phyloP scores from a whole-genome alignment of 2,797 vertebrate genomes.

The Gephyroberyx darwinii region DNA sequence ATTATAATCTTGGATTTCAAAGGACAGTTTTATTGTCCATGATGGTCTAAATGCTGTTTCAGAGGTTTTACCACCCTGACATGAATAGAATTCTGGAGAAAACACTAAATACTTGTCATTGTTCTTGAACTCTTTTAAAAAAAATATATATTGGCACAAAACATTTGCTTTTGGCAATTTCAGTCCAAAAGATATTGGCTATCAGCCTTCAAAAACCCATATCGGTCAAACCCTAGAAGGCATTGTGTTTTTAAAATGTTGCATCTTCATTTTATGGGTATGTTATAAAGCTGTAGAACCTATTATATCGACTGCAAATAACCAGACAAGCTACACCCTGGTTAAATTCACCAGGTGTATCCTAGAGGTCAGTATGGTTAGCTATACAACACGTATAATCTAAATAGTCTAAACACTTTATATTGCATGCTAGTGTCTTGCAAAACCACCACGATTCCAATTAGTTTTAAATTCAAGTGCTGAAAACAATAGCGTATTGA shows the following conservation, averaged over 20 bases:
- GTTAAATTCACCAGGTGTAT: not conserved
- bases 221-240: not conserved
- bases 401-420: not conserved
- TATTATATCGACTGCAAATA: not conserved
- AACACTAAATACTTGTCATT: no score
- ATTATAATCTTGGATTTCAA: no score
- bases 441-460: not conserved
- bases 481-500: constrained; percentile 3
- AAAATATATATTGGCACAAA: no score
- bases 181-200: no score
- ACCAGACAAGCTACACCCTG: constrained; percentile 1
- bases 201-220: no score
- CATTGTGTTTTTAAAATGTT: not conserved
- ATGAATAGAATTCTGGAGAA: no score
- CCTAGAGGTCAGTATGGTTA: not conserved
- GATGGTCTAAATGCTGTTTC: no score
- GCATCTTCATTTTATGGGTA: not conserved
- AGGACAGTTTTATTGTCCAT: no score
- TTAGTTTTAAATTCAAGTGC: not conserved
- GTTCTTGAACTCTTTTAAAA: no score
- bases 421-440: not conserved
- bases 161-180: no score
- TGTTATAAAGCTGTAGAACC: not conserved
- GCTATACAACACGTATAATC: not conserved
- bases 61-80: no score